Evolutionary conservation across 2,797 vertebrate genomes (phyloP).

Genomic region (Ceyx erithaca): DNA sequence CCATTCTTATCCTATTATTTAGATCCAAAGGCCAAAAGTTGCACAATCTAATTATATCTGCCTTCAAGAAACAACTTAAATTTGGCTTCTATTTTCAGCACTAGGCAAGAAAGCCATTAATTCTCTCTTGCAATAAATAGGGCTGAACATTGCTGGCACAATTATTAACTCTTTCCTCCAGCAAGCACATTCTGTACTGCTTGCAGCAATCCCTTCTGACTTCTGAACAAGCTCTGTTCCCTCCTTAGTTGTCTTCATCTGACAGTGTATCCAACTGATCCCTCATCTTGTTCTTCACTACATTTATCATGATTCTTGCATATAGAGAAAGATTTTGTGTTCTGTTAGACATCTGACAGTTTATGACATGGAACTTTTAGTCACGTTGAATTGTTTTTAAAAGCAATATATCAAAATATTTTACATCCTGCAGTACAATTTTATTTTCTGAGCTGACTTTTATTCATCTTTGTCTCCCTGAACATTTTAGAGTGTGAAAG

Average conservation of each 20-base stretch:
- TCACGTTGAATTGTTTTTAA: neutral
- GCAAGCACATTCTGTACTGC: neutral
- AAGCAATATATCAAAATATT: neutral
- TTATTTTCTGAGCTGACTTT: neutral
- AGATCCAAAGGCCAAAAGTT: constrained; percentile 40
- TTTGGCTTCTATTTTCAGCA: constrained; percentile 55
- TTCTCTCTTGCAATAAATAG: constrained; percentile 26
- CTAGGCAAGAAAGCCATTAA: constrained; percentile 43
- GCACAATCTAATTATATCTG: constrained; percentile 49
- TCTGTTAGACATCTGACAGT: neutral
- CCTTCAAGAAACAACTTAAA: constrained; percentile 60
- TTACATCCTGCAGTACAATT: neutral
- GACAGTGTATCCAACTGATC: neutral
- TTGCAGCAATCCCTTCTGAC: neutral
- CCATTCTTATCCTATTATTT: constrained; percentile 18
- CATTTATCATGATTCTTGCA: neutral
- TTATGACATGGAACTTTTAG: neutral
- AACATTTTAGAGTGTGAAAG: neutral
- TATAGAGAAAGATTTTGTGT: neutral
- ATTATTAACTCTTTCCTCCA: constrained; percentile 55
- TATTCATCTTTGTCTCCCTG: neutral
- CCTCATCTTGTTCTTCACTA: neutral
- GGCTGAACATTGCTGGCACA: neutral
- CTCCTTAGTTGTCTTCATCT: neutral
- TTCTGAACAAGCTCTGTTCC: neutral